A percentile compares a stretch with the other conserved stretches of the same genome.
Evolutionary conservation across 1,140 invertebrate genomes (phyloP).

Genomic region (Diuraphis noxia): DNA sequence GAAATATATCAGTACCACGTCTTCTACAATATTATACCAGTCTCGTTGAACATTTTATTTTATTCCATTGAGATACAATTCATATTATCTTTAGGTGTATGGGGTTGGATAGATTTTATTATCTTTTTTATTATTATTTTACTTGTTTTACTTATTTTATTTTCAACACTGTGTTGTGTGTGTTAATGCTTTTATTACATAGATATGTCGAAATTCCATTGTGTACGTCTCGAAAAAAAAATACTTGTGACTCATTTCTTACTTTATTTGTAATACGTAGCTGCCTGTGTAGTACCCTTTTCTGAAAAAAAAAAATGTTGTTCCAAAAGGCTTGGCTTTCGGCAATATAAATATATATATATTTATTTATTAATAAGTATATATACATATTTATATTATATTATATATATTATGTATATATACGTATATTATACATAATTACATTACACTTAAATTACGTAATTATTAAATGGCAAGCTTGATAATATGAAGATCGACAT

Average conservation of each 20-base stretch:
- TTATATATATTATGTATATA: background rate
- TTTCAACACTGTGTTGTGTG: constrained; percentile 57
- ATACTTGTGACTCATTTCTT: constrained; percentile 50
- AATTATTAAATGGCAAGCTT: background rate
- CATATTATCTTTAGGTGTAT: background rate
- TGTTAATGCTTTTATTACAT: constrained; percentile 53
- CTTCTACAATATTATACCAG: background rate
- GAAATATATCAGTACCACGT: background rate
- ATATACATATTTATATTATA: background rate
- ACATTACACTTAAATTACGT: background rate
- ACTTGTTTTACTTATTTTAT: constrained; percentile 54
- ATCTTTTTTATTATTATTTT: constrained; percentile 53
- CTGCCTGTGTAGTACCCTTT: constrained; percentile 53
- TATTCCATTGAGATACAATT: background rate
- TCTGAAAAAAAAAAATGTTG: constrained; percentile 27
- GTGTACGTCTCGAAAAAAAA: constrained; percentile 53
- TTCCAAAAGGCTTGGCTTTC: constrained; percentile 52
- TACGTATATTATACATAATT: background rate
- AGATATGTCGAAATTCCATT: constrained; percentile 51
- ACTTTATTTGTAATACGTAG: constrained; percentile 52
- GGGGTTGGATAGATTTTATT: background rate
- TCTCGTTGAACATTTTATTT: background rate
- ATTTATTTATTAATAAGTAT: background rate
- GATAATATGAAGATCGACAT: constrained; percentile 34
- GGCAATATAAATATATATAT: background rate